These are phyloP conservation scores for Drosophila seguyi DNA, from an alignment of 1,140 invertebrate genomes.

Conservation along the genomic window DNA sequence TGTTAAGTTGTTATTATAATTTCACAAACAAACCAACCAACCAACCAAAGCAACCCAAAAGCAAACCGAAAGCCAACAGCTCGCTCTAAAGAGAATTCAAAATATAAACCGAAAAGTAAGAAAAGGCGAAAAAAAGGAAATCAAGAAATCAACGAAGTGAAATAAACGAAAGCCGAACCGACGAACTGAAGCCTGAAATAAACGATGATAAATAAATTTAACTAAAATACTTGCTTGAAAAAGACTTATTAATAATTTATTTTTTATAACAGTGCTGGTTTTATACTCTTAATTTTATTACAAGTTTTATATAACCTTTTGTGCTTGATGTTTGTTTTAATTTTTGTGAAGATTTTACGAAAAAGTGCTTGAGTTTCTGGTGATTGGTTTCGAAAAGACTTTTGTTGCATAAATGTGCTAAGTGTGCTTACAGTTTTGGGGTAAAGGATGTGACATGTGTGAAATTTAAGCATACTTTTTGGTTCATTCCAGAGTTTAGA, in stretches of 20 bases:
- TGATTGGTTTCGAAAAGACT: constrained; percentile 18
- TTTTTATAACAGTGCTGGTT: not conserved
- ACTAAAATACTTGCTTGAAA: not conserved
- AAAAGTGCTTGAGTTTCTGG: not conserved
- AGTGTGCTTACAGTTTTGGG: constrained; percentile 17
- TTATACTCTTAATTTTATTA: not conserved
- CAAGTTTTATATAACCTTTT: constrained; percentile 2
- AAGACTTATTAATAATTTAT: not conserved
- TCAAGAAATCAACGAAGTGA: constrained; percentile 34
- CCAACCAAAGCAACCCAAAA: constrained; percentile 56
- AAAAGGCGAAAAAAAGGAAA: constrained; percentile 38
- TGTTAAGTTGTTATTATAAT: constrained; percentile 85
- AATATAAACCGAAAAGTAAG: constrained; percentile 51
- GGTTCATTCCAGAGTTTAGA: not conserved
- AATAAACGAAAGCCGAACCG: constrained; percentile 42
- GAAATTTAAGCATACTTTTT: not conserved
- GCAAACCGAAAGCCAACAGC: constrained; percentile 57
- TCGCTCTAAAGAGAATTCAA: constrained; percentile 56
- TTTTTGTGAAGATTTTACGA: too few relatives aligned
- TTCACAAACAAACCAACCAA: constrained; percentile 77
- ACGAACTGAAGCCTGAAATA: constrained; percentile 33
- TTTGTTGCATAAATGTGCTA: constrained; percentile 23
- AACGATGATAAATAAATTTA: constrained; percentile 9
- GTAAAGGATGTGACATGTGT: not conserved
- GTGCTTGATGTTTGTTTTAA: constrained; percentile 2